phyloP scores from a whole-genome alignment of 2,888 invertebrate species.

The Beris morrisii region DNA sequence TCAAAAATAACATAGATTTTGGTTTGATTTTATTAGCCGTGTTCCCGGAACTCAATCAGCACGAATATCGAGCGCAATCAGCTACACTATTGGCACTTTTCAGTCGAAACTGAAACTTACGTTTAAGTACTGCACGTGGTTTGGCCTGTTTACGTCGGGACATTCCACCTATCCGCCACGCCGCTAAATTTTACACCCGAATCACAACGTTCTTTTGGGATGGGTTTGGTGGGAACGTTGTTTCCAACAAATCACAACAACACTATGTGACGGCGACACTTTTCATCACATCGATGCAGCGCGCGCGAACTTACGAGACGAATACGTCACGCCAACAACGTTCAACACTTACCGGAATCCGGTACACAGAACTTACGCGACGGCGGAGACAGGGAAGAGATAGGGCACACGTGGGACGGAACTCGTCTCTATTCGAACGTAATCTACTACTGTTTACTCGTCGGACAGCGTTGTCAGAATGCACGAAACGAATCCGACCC shows the following conservation, averaged over 20 bases:
- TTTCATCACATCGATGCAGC: background rate
- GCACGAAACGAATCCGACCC: slow-evolving; percentile 31
- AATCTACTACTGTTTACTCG: slow-evolving; percentile 35
- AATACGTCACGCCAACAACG: slow-evolving; percentile 3
- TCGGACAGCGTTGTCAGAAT: slow-evolving; percentile 37
- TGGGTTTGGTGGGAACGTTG: background rate
- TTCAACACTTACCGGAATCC: slow-evolving; percentile 13
- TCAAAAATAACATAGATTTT: too few species aligned
- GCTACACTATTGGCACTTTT: too few species aligned
- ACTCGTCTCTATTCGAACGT: slow-evolving; percentile 26
- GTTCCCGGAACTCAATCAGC: too few species aligned
- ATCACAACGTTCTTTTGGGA: background rate
- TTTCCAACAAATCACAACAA: slow-evolving; percentile 13
- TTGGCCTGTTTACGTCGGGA: slow-evolving; percentile 73
- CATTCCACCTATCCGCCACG: slow-evolving; percentile 53
- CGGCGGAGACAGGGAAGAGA: slow-evolving; percentile 20
- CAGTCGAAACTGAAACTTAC: slow-evolving; percentile 58
- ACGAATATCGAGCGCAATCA: too few species aligned
- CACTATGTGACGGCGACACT: slow-evolving; percentile 3
- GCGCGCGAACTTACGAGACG: background rate
- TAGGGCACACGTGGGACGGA: slow-evolving; percentile 30
- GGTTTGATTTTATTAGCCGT: too few species aligned
- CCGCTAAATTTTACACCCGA: background rate
- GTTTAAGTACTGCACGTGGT: slow-evolving; percentile 67
- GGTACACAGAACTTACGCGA: slow-evolving; percentile 15